Evolutionary conservation across 1,140 invertebrate genomes (phyloP).

Genomic region (Hycleus phaleratus): DNA sequence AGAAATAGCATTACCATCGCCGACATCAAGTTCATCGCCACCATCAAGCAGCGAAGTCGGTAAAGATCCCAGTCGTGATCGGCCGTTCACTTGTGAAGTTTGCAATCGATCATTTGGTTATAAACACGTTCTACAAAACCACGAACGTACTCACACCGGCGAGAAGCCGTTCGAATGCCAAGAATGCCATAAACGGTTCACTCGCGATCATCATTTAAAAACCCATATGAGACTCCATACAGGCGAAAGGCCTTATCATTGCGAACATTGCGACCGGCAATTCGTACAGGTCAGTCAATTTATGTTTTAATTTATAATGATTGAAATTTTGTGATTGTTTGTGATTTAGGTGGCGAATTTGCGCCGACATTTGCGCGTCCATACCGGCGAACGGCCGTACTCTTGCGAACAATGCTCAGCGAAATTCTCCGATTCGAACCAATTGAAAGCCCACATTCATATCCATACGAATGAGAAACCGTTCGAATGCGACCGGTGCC

Average conservation of each 20-base stretch:
- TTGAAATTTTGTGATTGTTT: no score
- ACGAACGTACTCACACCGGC: constrained; percentile 93
- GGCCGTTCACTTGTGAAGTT: constrained; percentile 79
- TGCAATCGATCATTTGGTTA: constrained; percentile 83
- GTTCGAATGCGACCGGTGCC: constrained; percentile 70
- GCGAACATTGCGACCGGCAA: constrained; percentile 81
- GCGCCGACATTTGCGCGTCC: constrained; percentile 84
- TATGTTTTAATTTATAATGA: no score
- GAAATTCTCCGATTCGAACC: constrained; percentile 89
- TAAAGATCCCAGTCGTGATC: constrained; percentile 57
- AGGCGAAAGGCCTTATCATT: constrained; percentile 88
- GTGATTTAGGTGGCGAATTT: constrained; percentile 65
- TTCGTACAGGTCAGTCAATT: constrained; percentile 67
- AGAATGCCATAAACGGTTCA: constrained; percentile 91
- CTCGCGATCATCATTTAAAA: constrained; percentile 90
- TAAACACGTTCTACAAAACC: constrained; percentile 92
- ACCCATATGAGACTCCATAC: constrained; percentile 90
- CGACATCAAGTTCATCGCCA: constrained; percentile 46
- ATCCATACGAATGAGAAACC: constrained; percentile 88
- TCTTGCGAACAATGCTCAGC: constrained; percentile 82
- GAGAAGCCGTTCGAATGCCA: constrained; percentile 95
- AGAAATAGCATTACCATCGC: constrained; percentile 39
- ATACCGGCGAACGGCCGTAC: constrained; percentile 93
- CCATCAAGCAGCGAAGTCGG: constrained; percentile 41
- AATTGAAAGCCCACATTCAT: constrained; percentile 83